Evolutionary conservation across 2,888 invertebrate genomes (phyloP).

Genomic region (Syrista parreyssii): DNA sequence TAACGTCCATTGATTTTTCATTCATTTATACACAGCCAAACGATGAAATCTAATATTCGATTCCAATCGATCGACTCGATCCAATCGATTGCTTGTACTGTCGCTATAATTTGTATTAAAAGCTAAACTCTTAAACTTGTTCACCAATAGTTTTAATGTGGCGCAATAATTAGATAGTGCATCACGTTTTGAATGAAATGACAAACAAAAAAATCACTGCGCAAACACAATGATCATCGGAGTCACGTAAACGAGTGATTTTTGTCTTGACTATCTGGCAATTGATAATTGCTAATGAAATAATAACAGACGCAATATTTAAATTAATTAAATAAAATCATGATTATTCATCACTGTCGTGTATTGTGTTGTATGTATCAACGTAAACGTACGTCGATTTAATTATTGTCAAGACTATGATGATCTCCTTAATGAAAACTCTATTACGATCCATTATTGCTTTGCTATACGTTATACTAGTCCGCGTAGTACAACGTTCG

Average conservation of each 20-base stretch:
- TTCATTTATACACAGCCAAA: not conserved
- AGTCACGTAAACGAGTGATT: constrained; percentile 9
- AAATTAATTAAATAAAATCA: not conserved
- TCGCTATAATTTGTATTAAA: not conserved
- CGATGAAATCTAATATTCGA: not conserved
- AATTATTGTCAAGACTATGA: not conserved
- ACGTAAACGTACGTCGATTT: not conserved
- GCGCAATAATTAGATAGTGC: constrained; percentile 25
- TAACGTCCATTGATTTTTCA: not conserved
- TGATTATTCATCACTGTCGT: not conserved
- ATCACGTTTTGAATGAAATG: not conserved
- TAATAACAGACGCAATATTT: not conserved
- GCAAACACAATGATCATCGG: not conserved
- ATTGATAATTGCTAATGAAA: not conserved
- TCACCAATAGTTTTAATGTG: constrained; percentile 8
- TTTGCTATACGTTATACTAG: not conserved
- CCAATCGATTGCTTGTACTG: not conserved
- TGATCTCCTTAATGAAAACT: not conserved
- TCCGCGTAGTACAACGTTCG: not conserved
- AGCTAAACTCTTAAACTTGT: not conserved
- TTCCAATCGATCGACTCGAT: too few species aligned
- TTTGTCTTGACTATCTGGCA: not conserved
- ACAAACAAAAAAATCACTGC: not conserved
- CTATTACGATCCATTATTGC: not conserved
- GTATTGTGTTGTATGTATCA: not conserved